Conservation (phyloP, 2,797 vertebrate genomes). For the Naso thynnoides region DNA sequence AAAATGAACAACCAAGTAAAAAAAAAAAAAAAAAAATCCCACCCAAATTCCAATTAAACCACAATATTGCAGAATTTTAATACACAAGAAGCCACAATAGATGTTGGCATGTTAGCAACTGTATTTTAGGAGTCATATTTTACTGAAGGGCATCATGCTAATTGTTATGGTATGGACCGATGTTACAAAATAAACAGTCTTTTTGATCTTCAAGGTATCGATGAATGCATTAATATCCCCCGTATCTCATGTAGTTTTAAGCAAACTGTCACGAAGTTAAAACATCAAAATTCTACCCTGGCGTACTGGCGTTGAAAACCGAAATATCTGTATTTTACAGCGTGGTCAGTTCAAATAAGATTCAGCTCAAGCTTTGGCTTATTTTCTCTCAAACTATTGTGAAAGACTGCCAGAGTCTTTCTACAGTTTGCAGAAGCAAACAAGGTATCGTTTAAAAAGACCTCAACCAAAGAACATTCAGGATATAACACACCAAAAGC, state of each 20-base stretch:
- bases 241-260: too few species aligned
- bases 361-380: slow-evolving; percentile 5
- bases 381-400: slow-evolving; percentile 31
- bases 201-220: too few species aligned
- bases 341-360: not conserved
- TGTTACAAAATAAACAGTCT: not conserved
- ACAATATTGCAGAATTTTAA: not conserved
- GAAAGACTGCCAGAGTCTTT: slow-evolving; percentile 7
- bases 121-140: not conserved
- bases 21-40: too few species aligned
- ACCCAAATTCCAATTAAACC: not conserved
- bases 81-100: not conserved
- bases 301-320: not conserved
- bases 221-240: too few species aligned
- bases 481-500: slow-evolving; percentile 11
- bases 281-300: not conserved
- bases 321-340: not conserved
- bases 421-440: slow-evolving; percentile 21
- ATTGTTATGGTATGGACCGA: not conserved
- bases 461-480: slow-evolving; percentile 22
- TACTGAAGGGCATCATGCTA: not conserved
- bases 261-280: not conserved
- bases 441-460: slow-evolving; percentile 19
- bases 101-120: not conserved
- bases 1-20: too few species aligned